phyloP scores from a whole-genome alignment of 2,113 vertebrate genomes.

The Irena cyanogastra region DNA sequence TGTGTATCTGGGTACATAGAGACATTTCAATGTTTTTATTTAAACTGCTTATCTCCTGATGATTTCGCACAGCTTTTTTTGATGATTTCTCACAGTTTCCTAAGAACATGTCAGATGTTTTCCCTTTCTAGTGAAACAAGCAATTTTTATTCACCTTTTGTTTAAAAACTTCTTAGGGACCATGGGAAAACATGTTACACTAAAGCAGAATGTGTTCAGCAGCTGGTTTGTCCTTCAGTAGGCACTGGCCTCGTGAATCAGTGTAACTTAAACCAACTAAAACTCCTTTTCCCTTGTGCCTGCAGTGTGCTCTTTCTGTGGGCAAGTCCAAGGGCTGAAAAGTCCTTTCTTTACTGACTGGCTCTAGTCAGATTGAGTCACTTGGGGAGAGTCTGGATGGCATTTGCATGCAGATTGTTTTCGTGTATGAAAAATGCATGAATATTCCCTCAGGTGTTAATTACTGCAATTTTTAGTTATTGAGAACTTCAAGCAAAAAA shows the following conservation, averaged over 20 bases:
- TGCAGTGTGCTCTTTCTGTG: background rate
- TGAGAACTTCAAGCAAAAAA: constrained; percentile 8
- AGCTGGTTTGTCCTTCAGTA: background rate
- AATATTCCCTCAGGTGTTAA: background rate
- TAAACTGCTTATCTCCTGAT: background rate
- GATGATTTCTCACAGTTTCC: background rate
- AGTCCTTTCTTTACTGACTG: background rate
- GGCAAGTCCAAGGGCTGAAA: fast-evolving
- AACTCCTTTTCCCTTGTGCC: background rate
- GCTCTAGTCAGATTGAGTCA: background rate
- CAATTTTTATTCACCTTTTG: background rate
- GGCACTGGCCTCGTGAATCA: background rate
- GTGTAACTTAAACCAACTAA: background rate
- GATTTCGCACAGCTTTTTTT: background rate
- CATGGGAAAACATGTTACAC: background rate
- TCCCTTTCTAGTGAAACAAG: background rate
- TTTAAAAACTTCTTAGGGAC: background rate
- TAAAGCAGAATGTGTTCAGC: background rate
- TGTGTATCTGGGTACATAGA: background rate
- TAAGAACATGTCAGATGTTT: background rate
- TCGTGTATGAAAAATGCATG: background rate
- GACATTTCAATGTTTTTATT: background rate
- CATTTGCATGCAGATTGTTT: background rate
- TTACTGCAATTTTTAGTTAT: background rate
- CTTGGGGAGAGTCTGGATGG: background rate